Evolutionary conservation across 1,140 invertebrate species (phyloP), one percentile per base, ranked within the genome.

Genomic region (Trachymyrmex septentrionalis): DNA sequence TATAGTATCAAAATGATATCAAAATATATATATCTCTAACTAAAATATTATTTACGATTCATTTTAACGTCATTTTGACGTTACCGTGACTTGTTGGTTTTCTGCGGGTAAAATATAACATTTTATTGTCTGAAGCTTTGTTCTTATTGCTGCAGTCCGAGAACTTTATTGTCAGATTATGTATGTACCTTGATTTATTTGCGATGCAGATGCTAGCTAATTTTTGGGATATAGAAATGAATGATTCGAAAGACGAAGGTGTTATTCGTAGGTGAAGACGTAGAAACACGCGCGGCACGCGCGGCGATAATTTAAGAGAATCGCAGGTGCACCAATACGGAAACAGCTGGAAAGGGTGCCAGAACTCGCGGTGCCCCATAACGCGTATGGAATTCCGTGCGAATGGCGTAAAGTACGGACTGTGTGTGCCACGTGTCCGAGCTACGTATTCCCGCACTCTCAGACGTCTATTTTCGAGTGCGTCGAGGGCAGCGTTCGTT

Each of bases 381-480:
- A 76, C 61, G 64, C 24, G 14, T 50, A 63, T 27, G 48, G 82
- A 86, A 86, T 77, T 90, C 59, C 34, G 14, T 44, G 27, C 21
- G 77, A 73, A 81, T 53, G 59, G 50, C 57, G 34, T 84, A 86
- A 82, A 63, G 53, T 59, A 24, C 48, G 21, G 72, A 10, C 21
- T 64, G n/a, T 76, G 80, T 63, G 38, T 64, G 57, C 82, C 89
- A 87, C 61, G 86, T 86, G 81, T 73, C 59, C 81, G 59, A 78
- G 64, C 61, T 77, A 75, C 86, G 75, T 85, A 75, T 87, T 90
- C 81, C 63, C 71, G n/a, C 66, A 73, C 80, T 78, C 53, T 73
- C 59, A 67, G 53, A 14, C 63, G 53, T 90, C 76, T 91, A 91
- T 91, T 91, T 91, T 88, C 59, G 82, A 86, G 64, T 50, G 48